A percentile compares a stretch with the other conserved stretches of the same genome.
These are phyloP conservation scores for Patiria miniata DNA, from an alignment of 35 echinoderm and acorn worm species.

Conservation along the genomic window DNA sequence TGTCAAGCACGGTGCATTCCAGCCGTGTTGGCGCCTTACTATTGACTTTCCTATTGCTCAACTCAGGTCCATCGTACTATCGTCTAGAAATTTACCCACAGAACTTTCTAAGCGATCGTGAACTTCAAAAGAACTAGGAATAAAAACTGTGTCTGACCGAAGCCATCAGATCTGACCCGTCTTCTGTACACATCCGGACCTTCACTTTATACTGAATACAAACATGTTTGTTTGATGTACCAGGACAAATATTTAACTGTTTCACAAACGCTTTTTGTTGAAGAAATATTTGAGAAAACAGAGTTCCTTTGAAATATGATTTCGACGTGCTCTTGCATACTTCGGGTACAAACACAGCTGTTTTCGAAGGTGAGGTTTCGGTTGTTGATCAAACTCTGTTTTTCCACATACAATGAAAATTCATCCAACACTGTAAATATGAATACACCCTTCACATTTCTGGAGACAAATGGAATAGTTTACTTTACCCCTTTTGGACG, in stretches of 20 bases:
- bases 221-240: conserved; percentile 27
- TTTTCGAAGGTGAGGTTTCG: neutral
- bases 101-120: conserved; percentile 27
- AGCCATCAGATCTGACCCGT: conserved; percentile 10
- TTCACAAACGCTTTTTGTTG: neutral
- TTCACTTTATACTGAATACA: neutral
- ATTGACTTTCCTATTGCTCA: conserved; percentile 28
- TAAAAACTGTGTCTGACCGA: conserved; percentile 12
- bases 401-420: neutral
- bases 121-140: conserved; percentile 20
- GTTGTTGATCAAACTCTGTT: neutral
- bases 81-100: conserved; percentile 16
- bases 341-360: conserved; percentile 6
- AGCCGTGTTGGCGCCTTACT: conserved; percentile 12
- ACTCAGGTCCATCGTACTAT: conserved; percentile 25
- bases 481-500: too few species aligned
- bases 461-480: too few species aligned
- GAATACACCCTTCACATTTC: neutral
- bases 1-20: conserved; percentile 12
- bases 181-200: conserved; percentile 27
- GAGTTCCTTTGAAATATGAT: neutral
- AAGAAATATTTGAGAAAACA: neutral
- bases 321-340: neutral
- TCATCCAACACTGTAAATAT: neutral
- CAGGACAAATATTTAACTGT: conserved; percentile 22